Evolutionary conservation across 2,888 invertebrate genomes (phyloP), one percentile per base, ranked within the genome.

Genomic region (Apamea sordens): DNA sequence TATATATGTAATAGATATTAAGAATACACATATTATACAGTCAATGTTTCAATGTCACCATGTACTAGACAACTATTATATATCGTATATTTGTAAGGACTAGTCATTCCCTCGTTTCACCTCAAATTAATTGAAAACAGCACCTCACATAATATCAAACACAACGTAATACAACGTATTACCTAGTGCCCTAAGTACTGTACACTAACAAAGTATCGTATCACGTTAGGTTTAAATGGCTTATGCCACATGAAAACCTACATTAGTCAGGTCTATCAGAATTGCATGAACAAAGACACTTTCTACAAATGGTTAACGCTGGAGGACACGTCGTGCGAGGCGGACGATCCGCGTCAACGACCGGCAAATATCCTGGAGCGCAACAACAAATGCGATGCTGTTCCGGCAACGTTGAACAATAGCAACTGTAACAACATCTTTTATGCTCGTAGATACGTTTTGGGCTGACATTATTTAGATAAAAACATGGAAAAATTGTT

Each of bases 11-110:
- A 91, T 93, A 92, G 89, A 88, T 89, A 85, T 90, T 91, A 92
- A 87, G 89, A 89, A 90, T 90, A 90, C 91, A 90, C 87, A 88
- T 87, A 85, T 79, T 79, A 87, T 87, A 86, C 84, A 89, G 90
- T 93, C 80, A 85, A 92, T 93, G 92, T 93, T 92, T 92, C 85
- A 91, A 90, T 92, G 90, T 92, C 91, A 91, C 89, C 90, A 72
- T 91, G 89, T 92, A 90, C 90, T 89, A 88, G 44, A 89, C 86
- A 91, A 90, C 90, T 89, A 84, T 78, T 47, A 47, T 89, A 89
- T 90, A 85, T 88, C 73, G 82, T 85, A 84, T 71, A 84, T 78
- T 77, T 75, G 68, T 83, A 88, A 82, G 83, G 76, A 78, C 73
- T 84, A 88, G 83, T 85, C 73, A 86, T 76, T 84, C 85, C 86